phyloP scores from a whole-genome alignment of 2,113 vertebrate genomes.

The Phyllostomus discolor region DNA sequence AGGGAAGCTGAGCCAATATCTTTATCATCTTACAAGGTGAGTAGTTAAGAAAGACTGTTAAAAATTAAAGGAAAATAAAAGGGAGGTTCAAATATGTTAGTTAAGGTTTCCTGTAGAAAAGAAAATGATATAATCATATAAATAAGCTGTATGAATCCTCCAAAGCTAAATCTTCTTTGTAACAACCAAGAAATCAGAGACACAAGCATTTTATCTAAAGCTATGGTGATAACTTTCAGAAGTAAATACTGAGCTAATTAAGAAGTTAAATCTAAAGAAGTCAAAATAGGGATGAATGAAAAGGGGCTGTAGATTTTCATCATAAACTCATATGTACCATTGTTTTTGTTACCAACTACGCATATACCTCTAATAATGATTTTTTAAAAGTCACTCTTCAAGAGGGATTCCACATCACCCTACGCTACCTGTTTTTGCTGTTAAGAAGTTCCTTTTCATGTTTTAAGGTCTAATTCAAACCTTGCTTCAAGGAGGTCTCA shows the following conservation, averaged over 20 bases:
- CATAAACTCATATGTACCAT: background rate
- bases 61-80: constrained; percentile 29
- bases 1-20: background rate
- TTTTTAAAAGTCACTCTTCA: constrained; percentile 19
- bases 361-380: background rate
- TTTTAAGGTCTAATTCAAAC: background rate
- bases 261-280: background rate
- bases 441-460: background rate
- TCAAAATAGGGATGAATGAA: background rate
- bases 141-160: background rate
- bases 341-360: background rate
- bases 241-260: background rate
- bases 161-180: background rate
- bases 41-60: background rate
- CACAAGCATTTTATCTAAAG: constrained; percentile 15
- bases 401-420: background rate
- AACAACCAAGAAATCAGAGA: constrained; percentile 1
- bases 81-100: background rate
- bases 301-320: background rate
- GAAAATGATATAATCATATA: constrained; percentile 26
- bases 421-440: background rate
- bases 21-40: constrained; percentile 18
- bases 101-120: background rate
- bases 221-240: background rate
- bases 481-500: background rate